Base-by-base conservation (phyloP, 92 coral and sea anemone genomes). In the Muricea muricata region DNA sequence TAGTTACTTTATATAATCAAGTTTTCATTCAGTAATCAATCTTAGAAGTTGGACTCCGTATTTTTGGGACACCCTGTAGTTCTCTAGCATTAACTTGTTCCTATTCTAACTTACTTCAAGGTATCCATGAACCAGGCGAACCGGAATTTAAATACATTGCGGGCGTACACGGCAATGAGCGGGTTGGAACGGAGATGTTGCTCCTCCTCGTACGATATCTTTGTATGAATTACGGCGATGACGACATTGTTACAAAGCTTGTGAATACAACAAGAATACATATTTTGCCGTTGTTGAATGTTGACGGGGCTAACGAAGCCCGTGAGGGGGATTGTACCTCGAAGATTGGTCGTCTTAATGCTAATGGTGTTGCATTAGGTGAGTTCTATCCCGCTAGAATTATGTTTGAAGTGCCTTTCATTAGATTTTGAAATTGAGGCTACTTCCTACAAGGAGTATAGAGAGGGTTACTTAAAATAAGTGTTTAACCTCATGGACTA, bases 91-190 rank as follows among this genome's bases (percentile, higher is more conserved):
- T 37, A 37, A 37, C 42, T 37, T 4, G 4, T 4, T 37, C 4
- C 42, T 37, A 4, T 4, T 37, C 42, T 37, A 9, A 37, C 18
- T 20, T 52, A 52, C 2, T 52, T 52, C 26, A 6, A 52, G 60
- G 60, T 15, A 52, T 86, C 14, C 99, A 93, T 52, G 97, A 97
- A 72, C 98, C 97, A 1, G 99, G 99, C 14, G 94, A 97, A 67
- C 99, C 99, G 6, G 99, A 97, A 81, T 89, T 97, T 84, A 97
- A 89, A 52, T 97, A 97, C 71, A 90, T 91, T 76, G 99, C 96
- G 45, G 99, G 98, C 26, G 79, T 94, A 65, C 98, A 97, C 80
- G 99, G 98, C 42, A 97, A 97, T 67, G 99, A 94, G 89, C 94
- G 82, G 23, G 94, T 97, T 58, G 99, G 99, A 18, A 89, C 91